phyloP scores from a whole-genome alignment of 2,888 invertebrate genomes.

The Gibbula magus region DNA sequence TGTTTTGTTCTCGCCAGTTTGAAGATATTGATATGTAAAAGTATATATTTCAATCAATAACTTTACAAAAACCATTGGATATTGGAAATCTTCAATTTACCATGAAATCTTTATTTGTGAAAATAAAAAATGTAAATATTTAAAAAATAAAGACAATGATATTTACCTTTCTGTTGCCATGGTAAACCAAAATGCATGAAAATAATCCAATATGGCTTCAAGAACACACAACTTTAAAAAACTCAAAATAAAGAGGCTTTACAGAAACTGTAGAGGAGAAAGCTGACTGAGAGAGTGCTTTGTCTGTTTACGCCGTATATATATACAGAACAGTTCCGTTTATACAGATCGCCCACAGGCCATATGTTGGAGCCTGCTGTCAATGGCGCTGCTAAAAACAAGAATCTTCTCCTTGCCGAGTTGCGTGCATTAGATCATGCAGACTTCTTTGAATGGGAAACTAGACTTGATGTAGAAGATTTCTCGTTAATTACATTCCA shows the following conservation, averaged over 20 bases:
- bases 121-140: not conserved
- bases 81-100: not conserved
- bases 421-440: too few species aligned
- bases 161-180: not conserved
- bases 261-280: not conserved
- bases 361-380: too few species aligned
- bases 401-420: too few species aligned
- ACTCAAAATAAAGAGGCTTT: not conserved
- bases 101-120: not conserved
- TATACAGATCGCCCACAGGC: not conserved
- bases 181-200: not conserved
- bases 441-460: too few species aligned
- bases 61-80: not conserved
- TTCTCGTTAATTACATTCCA: too few species aligned
- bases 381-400: too few species aligned
- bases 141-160: not conserved
- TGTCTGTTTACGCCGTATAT: not conserved
- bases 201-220: not conserved
- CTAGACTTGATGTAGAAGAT: too few species aligned
- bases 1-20: too few species aligned
- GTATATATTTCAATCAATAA: too few species aligned
- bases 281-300: not conserved
- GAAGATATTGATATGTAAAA: too few species aligned
- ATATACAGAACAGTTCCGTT: not conserved
- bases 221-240: not conserved